Evolutionary conservation across 1,140 invertebrate genomes (phyloP).

Genomic region (Conus ventricosus): DNA sequence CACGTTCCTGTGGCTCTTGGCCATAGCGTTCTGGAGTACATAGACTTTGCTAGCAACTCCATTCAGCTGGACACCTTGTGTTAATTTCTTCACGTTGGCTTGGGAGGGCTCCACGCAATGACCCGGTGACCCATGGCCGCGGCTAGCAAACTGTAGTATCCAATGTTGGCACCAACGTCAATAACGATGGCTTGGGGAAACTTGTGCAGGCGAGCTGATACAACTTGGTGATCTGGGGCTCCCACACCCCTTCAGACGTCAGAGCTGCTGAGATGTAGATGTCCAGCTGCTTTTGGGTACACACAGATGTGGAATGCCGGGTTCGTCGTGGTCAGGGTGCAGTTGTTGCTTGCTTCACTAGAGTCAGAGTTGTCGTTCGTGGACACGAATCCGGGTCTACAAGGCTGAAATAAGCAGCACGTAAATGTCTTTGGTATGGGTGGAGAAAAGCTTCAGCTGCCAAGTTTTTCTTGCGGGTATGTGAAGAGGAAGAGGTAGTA

Average conservation of each 20-base stretch:
- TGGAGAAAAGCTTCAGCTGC: constrained; percentile 33
- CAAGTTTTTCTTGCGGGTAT: background rate
- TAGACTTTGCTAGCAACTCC: constrained; percentile 48
- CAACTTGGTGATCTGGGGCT: constrained; percentile 59
- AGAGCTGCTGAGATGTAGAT: constrained; percentile 63
- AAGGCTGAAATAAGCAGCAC: constrained; percentile 38
- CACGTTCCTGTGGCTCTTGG: constrained; percentile 51
- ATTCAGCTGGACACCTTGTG: constrained; percentile 44
- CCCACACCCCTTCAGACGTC: constrained; percentile 60
- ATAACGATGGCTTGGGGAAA: constrained; percentile 56
- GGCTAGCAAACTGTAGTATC: constrained; percentile 61
- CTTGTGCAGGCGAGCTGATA: constrained; percentile 48
- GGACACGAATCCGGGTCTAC: background rate
- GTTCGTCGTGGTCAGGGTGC: constrained; percentile 48
- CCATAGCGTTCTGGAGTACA: constrained; percentile 61
- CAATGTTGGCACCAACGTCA: constrained; percentile 69
- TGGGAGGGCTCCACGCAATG: constrained; percentile 65
- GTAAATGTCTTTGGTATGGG: constrained; percentile 26
- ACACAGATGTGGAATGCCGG: constrained; percentile 61
- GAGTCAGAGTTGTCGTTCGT: background rate
- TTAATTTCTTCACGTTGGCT: constrained; percentile 55
- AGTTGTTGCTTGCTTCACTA: constrained; percentile 40
- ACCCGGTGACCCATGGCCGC: constrained; percentile 61
- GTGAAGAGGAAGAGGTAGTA: constrained; percentile 8
- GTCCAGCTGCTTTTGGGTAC: constrained; percentile 52